A percentile compares a stretch with the other conserved stretches of the same genome.
Conservation (phyloP, 92 coral and sea anemone species). For the Palythoa grandis region DNA sequence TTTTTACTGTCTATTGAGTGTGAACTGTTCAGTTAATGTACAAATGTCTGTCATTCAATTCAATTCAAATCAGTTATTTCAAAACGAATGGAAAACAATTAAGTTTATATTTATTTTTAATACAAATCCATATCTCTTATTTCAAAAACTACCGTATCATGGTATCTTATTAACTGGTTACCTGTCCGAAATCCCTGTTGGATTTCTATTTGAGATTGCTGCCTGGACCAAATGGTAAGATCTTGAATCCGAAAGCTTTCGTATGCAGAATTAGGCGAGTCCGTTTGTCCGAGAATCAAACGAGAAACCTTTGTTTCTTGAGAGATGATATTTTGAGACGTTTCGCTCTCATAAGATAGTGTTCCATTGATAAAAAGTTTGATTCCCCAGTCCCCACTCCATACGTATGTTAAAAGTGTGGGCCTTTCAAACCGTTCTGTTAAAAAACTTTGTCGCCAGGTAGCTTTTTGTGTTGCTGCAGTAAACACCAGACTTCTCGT, state of each 20-base stretch:
- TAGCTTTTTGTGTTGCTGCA: neutral
- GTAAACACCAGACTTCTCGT: neutral
- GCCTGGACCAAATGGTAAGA: slow-evolving; percentile 26
- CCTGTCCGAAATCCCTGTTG: slow-evolving; percentile 9
- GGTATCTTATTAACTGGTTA: neutral
- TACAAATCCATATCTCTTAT: neutral
- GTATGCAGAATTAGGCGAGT: neutral
- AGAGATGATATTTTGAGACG: neutral
- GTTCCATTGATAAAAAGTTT: slow-evolving; percentile 29
- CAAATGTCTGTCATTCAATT: too few relatives aligned
- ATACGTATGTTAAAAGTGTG: slow-evolving; percentile 12
- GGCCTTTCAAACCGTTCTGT: slow-evolving; percentile 16
- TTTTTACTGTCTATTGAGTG: too few relatives aligned
- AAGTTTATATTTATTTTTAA: neutral
- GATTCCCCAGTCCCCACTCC: neutral
- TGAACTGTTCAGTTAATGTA: too few relatives aligned
- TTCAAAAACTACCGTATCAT: neutral
- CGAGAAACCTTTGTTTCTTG: too few relatives aligned
- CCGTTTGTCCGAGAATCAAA: slow-evolving; percentile 8
- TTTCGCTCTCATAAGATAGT: neutral
- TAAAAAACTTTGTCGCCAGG: neutral
- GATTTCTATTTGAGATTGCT: slow-evolving; percentile 12
- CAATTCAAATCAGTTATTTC: too few relatives aligned
- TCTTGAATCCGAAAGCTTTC: slow-evolving; percentile 33
- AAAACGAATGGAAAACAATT: neutral